Evolutionary conservation across 2,113 vertebrate genomes (phyloP).

Genomic region (Puffinus mauretanicus): DNA sequence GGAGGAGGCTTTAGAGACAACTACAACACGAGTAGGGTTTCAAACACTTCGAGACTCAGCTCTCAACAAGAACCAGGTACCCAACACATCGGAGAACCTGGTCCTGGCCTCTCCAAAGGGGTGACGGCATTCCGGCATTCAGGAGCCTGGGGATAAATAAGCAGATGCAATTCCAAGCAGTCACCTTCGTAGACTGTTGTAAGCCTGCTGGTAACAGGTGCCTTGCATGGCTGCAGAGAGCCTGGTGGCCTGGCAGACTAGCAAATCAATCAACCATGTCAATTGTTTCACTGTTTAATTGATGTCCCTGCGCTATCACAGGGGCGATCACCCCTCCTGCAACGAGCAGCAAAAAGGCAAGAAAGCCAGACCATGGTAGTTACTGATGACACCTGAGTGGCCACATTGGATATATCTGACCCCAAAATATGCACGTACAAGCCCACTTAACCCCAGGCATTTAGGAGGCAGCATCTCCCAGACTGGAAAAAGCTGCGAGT

Average conservation of each 20-base stretch:
- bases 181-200: background rate
- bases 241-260: background rate
- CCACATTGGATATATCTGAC: background rate
- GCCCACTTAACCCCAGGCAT: background rate
- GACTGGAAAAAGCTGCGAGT: background rate
- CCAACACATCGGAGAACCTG: accelerated
- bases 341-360: background rate
- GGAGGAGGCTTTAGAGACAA: background rate
- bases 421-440: background rate
- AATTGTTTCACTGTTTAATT: background rate
- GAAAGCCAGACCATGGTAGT: background rate
- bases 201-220: background rate
- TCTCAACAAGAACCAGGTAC: background rate
- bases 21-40: background rate
- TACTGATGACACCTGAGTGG: background rate
- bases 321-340: background rate
- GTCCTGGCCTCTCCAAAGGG: background rate
- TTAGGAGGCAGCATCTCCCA: background rate
- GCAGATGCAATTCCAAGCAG: background rate
- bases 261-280: background rate
- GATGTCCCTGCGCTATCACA: background rate
- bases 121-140: background rate
- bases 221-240: background rate
- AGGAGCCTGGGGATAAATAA: background rate
- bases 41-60: background rate